Evolutionary conservation across 2,797 vertebrate species (phyloP), one percentile per base, ranked within the genome.

Genomic region (Melanogrammus aeglefinus): DNA sequence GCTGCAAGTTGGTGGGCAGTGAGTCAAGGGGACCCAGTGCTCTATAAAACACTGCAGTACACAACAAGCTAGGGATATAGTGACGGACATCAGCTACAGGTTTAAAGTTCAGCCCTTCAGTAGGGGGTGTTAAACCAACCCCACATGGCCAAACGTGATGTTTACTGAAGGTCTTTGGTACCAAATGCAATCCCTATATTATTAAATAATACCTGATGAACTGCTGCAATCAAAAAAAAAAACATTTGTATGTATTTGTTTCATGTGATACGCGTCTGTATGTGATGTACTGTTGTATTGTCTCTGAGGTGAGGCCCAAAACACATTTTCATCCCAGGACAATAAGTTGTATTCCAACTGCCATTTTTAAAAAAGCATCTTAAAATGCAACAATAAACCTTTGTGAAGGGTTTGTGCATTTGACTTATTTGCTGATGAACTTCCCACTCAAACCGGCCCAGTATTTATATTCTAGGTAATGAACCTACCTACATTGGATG

Each of bases 341-440:
- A 63, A 10, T 66, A 24, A 66, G 63, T 72, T 13, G 24, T 21
- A 35, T 18, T 31, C 27, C 18, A 16, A 69, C 3, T 76, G 39
- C 76, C 75, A 36, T 80, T 66, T 84, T 79, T 78, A 77, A 85
- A 86, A 88, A 84, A 83, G 81, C n/a, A 76, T 86, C 87, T 87
- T 81, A 51, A 80, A 79, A 76, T 79, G 83, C 86, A 85, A 85
- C 86, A 93, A 92, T 92, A 92, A 92, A 91, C 80, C 74, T 31
- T 84, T 81, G 89, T 74, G 51, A 76, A 74, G 79, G 66, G 72
- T 27, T 79, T 85, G 81, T 72, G 75, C 81, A 75, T 77, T 71
- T 70, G 14, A 14, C 27, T 9, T 27, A 27, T 66, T 66, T 27
- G 10, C 57, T 63, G 57, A 24, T 63, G 21, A 18, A 63, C 57